phyloP scores from a whole-genome alignment of 2,797 vertebrate genomes.

The Dermochelys coriacea region DNA sequence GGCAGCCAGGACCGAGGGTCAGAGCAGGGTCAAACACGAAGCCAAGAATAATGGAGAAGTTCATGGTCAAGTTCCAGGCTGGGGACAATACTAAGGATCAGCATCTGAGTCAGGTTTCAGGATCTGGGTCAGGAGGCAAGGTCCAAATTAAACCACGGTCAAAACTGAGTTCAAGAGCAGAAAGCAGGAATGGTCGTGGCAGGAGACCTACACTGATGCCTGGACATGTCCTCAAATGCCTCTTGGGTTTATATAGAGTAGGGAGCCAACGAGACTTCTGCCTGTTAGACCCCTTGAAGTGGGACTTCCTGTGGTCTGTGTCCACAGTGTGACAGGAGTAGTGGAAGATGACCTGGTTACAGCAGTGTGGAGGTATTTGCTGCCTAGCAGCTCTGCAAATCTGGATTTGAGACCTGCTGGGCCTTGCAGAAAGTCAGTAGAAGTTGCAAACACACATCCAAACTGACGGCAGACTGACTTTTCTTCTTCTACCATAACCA shows the following conservation, averaged over 20 bases:
- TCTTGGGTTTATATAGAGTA: too few relatives aligned
- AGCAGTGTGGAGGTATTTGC: neutral
- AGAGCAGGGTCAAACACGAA: neutral
- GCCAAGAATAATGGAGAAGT: neutral
- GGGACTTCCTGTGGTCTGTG: neutral
- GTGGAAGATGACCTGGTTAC: neutral
- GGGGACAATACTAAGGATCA: too few relatives aligned
- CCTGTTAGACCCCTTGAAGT: too few relatives aligned
- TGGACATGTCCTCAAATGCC: too few relatives aligned
- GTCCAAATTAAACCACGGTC: too few relatives aligned
- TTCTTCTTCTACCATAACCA: conserved; percentile 19
- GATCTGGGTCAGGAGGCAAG: too few relatives aligned
- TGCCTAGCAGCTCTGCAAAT: neutral
- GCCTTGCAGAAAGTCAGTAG: neutral
- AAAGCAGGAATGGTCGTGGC: too few relatives aligned
- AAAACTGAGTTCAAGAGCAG: too few relatives aligned
- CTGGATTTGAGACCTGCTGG: neutral
- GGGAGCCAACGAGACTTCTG: too few relatives aligned
- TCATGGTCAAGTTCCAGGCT: too few relatives aligned
- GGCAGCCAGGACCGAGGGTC: neutral
- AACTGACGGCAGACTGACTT: neutral
- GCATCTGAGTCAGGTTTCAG: too few relatives aligned
- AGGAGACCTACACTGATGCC: too few relatives aligned
- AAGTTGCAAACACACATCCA: neutral
- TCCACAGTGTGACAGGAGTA: neutral